Evolutionary conservation across 2,888 invertebrate species (phyloP).

Genomic region (Melolontha melolontha): DNA sequence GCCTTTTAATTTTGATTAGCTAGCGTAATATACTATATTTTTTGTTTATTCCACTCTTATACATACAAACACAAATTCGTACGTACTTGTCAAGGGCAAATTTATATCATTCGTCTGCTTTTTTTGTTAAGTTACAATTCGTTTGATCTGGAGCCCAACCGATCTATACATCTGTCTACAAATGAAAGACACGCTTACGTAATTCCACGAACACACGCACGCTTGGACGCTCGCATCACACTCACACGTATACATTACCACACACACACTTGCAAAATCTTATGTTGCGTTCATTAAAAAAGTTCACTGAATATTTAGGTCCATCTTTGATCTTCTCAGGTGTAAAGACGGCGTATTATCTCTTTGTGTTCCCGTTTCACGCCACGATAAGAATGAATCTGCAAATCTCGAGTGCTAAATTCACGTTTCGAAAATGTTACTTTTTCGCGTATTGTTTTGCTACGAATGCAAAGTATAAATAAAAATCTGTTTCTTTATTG

Average conservation of each 20-base stretch:
- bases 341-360: neutral
- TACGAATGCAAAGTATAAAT: neutral
- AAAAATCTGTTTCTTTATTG: too few relatives aligned
- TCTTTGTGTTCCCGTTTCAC: constrained; percentile 17
- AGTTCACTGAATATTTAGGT: constrained; percentile 29
- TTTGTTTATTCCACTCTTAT: too few relatives aligned
- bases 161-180: constrained; percentile 1
- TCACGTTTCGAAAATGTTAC: neutral
- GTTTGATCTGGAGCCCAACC: constrained; percentile 18
- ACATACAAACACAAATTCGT: too few relatives aligned
- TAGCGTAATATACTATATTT: too few relatives aligned
- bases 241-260: too few relatives aligned
- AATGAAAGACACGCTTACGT: neutral
- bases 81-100: too few relatives aligned
- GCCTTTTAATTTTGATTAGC: too few relatives aligned
- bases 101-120: neutral
- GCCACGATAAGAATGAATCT: constrained; percentile 8
- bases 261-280: too few relatives aligned
- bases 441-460: neutral
- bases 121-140: neutral
- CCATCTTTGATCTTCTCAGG: constrained; percentile 27
- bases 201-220: constrained; percentile 2
- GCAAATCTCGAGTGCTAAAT: neutral
- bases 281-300: constrained; percentile 15
- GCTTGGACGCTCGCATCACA: neutral